Percentiles rank a stretch among this genome's conserved stretches.
Conservation (phyloP, 1,140 invertebrate species). For the Maniola jurtina region DNA sequence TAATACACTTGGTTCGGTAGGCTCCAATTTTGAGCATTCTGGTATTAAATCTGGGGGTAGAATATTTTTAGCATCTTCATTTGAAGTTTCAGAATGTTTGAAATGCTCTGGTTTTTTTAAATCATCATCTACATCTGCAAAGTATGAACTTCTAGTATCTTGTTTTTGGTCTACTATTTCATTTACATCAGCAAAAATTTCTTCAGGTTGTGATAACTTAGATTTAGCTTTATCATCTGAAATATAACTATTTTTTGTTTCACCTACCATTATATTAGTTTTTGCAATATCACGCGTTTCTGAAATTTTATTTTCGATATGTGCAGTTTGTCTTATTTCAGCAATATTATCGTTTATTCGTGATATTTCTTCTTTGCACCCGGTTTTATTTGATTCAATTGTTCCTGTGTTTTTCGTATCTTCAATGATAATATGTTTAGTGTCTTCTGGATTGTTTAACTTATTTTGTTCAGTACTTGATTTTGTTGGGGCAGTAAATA, state of each 20-base stretch:
- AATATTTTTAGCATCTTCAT: constrained; percentile 4
- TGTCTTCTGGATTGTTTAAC: background rate
- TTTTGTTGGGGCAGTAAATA: constrained; percentile 14
- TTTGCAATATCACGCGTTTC: background rate
- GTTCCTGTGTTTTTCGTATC: background rate
- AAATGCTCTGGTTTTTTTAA: background rate
- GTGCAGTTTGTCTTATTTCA: background rate
- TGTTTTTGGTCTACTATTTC: background rate
- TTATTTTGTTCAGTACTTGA: constrained; percentile 1
- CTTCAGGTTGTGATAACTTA: background rate
- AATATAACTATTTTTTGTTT: background rate
- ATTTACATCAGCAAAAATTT: background rate
- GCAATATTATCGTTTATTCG: background rate
- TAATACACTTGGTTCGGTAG: constrained; percentile 35
- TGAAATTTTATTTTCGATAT: background rate
- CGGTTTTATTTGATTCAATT: constrained; percentile 1
- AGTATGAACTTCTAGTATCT: background rate
- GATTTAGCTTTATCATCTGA: background rate
- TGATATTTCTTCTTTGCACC: background rate
- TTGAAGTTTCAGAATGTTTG: background rate
- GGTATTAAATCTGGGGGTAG: constrained; percentile 7
- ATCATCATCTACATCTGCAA: background rate
- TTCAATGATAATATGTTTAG: background rate
- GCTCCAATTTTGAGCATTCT: constrained; percentile 7
- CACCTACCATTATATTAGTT: background rate